A percentile compares a stretch with the other conserved stretches of the same genome.
Evolutionary conservation across 2,113 vertebrate genomes (phyloP).

Genomic region (Nycticebus coucang): DNA sequence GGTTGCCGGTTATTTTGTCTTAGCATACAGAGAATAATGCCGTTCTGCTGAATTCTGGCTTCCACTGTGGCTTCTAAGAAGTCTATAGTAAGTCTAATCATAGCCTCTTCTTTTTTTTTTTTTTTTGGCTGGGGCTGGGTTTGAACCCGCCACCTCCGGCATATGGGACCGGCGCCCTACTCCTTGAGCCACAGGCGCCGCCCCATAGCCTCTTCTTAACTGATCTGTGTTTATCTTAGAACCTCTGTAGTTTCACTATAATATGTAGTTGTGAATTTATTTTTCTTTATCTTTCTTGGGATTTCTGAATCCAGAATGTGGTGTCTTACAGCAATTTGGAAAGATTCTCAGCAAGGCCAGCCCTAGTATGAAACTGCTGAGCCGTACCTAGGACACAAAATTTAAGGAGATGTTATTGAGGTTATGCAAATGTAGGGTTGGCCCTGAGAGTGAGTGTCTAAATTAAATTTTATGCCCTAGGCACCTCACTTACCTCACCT

Average conservation of each 20-base stretch:
- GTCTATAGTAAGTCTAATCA: background rate
- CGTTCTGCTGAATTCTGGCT: background rate
- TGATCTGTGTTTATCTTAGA: background rate
- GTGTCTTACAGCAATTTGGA: conserved; percentile 2
- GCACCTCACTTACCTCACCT: background rate
- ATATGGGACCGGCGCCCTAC: too few relatives aligned
- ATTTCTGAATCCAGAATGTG: background rate
- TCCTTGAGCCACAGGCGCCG: too few relatives aligned
- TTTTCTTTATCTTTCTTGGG: conserved; percentile 18
- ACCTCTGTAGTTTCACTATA: background rate
- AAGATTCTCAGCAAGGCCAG: background rate
- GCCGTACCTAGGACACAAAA: background rate
- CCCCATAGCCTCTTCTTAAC: background rate
- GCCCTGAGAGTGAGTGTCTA: background rate
- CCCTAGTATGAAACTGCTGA: background rate
- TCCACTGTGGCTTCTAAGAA: background rate
- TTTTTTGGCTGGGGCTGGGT: too few relatives aligned
- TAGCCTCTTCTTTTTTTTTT: background rate
- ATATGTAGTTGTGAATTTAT: background rate
- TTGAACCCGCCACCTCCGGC: too few relatives aligned
- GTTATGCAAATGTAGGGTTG: background rate
- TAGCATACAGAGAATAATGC: background rate
- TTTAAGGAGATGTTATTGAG: background rate
- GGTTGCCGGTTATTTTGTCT: background rate
- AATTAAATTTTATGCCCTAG: background rate